Percentiles rank a stretch among this genome's conserved stretches.
phyloP scores from a whole-genome alignment of 92 coral and sea anemone genomes.

The Phenganax marumi region DNA sequence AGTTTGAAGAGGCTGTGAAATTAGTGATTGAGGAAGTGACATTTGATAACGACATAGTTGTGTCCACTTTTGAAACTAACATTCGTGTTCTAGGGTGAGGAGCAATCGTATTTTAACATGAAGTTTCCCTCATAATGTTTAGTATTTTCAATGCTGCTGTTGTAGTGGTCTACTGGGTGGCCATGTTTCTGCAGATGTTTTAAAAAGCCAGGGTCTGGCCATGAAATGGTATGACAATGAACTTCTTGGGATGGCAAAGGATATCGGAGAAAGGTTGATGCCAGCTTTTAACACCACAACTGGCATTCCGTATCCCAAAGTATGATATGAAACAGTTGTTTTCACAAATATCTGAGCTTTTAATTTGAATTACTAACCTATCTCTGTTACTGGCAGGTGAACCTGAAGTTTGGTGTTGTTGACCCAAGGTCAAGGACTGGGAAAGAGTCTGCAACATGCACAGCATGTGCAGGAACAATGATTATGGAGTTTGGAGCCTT shows the following conservation, averaged over 20 bases:
- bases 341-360: background rate
- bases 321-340: constrained; percentile 33
- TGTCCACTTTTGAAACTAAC: constrained; percentile 97
- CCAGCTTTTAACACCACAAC: constrained; percentile 99
- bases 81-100: constrained; percentile 96
- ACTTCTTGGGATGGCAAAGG: constrained; percentile 83
- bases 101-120: background rate
- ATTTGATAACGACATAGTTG: constrained; percentile 91
- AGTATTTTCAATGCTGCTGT: background rate
- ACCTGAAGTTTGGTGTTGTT: constrained; percentile 85
- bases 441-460: constrained; percentile 92
- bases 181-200: constrained; percentile 84
- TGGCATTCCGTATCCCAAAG: constrained; percentile 97
- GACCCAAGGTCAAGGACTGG: constrained; percentile 94
- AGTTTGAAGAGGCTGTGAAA: constrained; percentile 89
- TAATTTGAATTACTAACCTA: background rate
- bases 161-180: constrained; percentile 93
- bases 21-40: constrained; percentile 83
- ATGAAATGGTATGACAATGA: constrained; percentile 87
- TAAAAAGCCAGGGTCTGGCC: constrained; percentile 71
- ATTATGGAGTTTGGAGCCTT: constrained; percentile 99
- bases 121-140: background rate
- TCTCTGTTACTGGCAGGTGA: constrained; percentile 56
- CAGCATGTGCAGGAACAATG: constrained; percentile 99
- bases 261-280: constrained; percentile 74